Evolutionary conservation across 2,888 invertebrate species (phyloP).

Genomic region (Tyria jacobaeae): DNA sequence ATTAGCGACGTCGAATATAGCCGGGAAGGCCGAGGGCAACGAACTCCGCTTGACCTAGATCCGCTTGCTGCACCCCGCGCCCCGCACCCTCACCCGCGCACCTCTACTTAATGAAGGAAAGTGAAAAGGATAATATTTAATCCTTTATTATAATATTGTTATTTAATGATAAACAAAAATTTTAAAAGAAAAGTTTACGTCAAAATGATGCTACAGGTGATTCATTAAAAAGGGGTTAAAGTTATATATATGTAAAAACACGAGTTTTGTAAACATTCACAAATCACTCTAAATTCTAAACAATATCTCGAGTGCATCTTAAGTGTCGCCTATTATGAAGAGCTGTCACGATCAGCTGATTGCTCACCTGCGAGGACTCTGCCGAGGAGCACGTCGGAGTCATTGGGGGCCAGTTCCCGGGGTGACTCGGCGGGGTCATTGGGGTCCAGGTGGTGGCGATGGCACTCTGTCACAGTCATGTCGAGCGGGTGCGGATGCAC

Average conservation of each 20-base stretch:
- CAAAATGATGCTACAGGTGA: conserved; percentile 21
- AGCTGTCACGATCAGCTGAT: conserved; percentile 67
- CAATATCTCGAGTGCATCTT: conserved; percentile 37
- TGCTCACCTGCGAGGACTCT: conserved; percentile 82
- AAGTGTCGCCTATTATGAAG: conserved; percentile 39
- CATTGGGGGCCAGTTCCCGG: conserved; percentile 60
- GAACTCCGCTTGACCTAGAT: conserved; percentile 86
- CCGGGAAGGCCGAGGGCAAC: conserved; percentile 86
- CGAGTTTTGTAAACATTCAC: conserved; percentile 47
- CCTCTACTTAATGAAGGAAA: conserved; percentile 66
- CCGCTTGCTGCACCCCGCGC: conserved; percentile 57
- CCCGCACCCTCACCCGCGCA: conserved; percentile 44
- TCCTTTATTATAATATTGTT: conserved; percentile 43
- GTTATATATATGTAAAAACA: conserved; percentile 34
- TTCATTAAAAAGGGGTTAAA: conserved; percentile 8
- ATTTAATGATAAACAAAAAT: conserved; percentile 24
- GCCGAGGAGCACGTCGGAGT: conserved; percentile 79
- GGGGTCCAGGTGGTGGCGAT: conserved; percentile 61
- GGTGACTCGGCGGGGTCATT: conserved; percentile 54
- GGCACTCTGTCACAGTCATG: conserved; percentile 84
- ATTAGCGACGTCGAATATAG: conserved; percentile 85
- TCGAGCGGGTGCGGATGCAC: conserved; percentile 51
- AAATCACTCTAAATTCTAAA: conserved; percentile 46
- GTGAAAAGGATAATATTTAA: conserved; percentile 77
- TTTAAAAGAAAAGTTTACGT: conserved; percentile 22